Evolutionary conservation across 1,140 invertebrate species (phyloP), one percentile per base, ranked within the genome.

Genomic region (Macrosteles quadrilineatus): DNA sequence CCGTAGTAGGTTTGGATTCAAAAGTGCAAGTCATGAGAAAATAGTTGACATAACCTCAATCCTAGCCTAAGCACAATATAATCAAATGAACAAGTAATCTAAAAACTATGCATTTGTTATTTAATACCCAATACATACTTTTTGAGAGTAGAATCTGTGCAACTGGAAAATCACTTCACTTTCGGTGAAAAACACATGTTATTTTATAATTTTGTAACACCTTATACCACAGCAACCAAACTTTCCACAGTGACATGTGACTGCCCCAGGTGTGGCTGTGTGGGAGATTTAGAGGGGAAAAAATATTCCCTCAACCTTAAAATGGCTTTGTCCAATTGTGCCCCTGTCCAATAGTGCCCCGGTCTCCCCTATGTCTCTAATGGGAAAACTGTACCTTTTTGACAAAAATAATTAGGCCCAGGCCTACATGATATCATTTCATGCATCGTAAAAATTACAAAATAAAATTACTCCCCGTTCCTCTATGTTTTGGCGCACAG

Each of bases 41-140:
- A 67, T 25, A 71, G 30, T 30, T 67, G 43, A 67, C 63, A 73
- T 71, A 73, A 75, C 73, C 70, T 73, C 70, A 76, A 76, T 73
- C 53, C 66, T 43, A 17, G 29, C 27, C 55, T 71, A 71, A 71
- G 69, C 72, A 73, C 73, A 73, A 43, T 63, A 47, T 53, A 30
- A 23, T 27, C 32, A 69, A 40, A 69, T 55, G 47, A 69, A 17
- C 30, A 19, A 21, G 19, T 31, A 9, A 32, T 69, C 21, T 27
- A 55, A 36, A 25, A 55, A 36, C 6, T 31, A 36, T 57, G 32
- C 67, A 36, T 32, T 32, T n/a, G 64, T 21, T 23, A 64, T 69
- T 29, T 30, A 21, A 23, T 67, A 53, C 23, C 29, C 21, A 55
- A 63, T 32, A 30, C 29, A 30, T 59, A 53, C 67, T 17, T 11